A percentile compares a stretch with the other conserved stretches of the same genome.
Conservation (phyloP, 2,113 vertebrate species). For the Scopus umbretta region DNA sequence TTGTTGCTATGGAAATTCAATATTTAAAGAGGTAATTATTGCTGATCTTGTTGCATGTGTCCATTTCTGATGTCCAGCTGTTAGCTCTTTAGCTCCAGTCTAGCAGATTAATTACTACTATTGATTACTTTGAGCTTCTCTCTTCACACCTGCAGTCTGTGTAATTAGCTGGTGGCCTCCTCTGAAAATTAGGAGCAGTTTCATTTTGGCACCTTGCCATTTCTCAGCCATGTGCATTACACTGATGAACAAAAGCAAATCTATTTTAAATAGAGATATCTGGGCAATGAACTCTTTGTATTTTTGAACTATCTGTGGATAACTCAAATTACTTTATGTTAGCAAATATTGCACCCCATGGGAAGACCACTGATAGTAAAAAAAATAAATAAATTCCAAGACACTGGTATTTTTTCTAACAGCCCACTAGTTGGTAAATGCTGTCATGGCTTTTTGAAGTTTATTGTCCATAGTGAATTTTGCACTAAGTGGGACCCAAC, state of each 20-base stretch:
- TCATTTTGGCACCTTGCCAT: slow-evolving; percentile 81
- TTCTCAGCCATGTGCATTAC: slow-evolving; percentile 75
- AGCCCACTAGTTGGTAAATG: slow-evolving; percentile 9
- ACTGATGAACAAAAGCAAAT: slow-evolving; percentile 80
- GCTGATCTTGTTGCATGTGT: slow-evolving; percentile 87
- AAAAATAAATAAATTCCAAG: slow-evolving; percentile 16
- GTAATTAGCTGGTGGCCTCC: slow-evolving; percentile 84
- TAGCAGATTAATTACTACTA: slow-evolving; percentile 89
- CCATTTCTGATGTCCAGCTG: slow-evolving; percentile 87
- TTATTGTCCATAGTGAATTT: background rate
- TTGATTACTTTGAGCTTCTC: slow-evolving; percentile 86
- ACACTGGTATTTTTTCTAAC: slow-evolving; percentile 22
- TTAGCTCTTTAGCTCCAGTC: slow-evolving; percentile 86
- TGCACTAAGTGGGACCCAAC: background rate
- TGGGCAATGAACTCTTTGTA: slow-evolving; percentile 71
- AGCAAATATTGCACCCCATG: slow-evolving; percentile 65
- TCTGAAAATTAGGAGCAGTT: slow-evolving; percentile 85
- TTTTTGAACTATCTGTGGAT: slow-evolving; percentile 69
- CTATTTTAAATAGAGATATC: slow-evolving; percentile 81
- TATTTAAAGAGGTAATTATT: slow-evolving; percentile 88
- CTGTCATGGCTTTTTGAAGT: background rate
- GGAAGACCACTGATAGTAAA: slow-evolving; percentile 41
- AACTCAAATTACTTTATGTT: slow-evolving; percentile 67
- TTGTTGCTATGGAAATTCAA: slow-evolving; percentile 87
- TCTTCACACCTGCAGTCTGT: slow-evolving; percentile 86